Evolutionary conservation across 2,888 invertebrate genomes (phyloP).

Genomic region (Noctua janthina): DNA sequence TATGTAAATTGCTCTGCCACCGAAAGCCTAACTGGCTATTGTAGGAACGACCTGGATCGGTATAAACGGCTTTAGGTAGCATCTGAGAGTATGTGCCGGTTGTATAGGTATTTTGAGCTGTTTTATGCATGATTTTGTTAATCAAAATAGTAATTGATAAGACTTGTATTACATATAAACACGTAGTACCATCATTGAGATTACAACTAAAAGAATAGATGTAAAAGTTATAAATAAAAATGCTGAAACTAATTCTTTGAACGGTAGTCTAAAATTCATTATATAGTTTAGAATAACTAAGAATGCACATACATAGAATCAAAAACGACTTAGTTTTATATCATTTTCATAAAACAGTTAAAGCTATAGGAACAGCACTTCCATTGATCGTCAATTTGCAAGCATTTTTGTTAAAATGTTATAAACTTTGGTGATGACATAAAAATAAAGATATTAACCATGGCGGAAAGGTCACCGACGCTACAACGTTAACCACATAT

Average conservation of each 20-base stretch:
- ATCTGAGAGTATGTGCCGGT: conserved; percentile 48
- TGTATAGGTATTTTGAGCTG: conserved; percentile 20
- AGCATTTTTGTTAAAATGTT: no score
- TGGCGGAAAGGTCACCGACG: no score
- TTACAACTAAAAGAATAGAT: not conserved
- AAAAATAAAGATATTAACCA: no score
- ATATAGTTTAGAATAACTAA: not conserved
- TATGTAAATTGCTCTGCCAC: conserved; percentile 81
- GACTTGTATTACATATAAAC: not conserved
- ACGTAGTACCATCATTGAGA: not conserved
- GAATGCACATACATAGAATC: not conserved
- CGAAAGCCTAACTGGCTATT: conserved; percentile 78
- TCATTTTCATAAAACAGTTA: no score
- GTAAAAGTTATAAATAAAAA: not conserved
- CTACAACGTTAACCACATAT: no score
- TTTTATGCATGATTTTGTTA: not conserved
- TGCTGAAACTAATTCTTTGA: not conserved
- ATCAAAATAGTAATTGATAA: not conserved
- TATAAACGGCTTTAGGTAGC: conserved; percentile 70
- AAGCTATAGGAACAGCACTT: no score
- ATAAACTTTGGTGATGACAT: no score
- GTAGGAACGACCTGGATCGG: conserved; percentile 74
- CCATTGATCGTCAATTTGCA: no score
- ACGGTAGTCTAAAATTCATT: no score
- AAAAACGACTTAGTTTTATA: not conserved